A percentile compares a stretch with the other conserved stretches of the same genome.
These are phyloP conservation scores for Argyresthia albistria DNA, from an alignment of 2,888 invertebrate species.

Conservation along the genomic window DNA sequence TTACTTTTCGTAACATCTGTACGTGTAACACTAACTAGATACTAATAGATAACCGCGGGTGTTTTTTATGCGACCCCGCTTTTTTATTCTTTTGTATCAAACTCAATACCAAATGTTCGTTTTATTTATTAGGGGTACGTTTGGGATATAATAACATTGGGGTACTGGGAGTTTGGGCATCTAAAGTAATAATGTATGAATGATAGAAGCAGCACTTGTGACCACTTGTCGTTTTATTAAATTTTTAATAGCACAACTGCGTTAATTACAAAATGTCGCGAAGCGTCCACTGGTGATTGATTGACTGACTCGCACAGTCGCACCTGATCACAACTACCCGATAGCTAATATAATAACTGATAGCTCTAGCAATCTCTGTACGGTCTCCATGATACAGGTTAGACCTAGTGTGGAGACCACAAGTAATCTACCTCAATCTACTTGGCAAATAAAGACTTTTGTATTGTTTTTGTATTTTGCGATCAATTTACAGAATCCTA, in stretches of 20 bases:
- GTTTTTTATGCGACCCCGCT: slow-evolving; percentile 60
- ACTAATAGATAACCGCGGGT: slow-evolving; percentile 70
- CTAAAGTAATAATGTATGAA: slow-evolving; percentile 36
- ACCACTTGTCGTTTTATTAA: slow-evolving; percentile 56
- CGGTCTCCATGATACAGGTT: too few species aligned
- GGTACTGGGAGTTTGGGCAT: slow-evolving; percentile 10
- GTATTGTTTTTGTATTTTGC: too few species aligned
- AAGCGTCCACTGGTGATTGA: too few species aligned
- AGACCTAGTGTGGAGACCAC: too few species aligned
- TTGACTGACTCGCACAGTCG: too few species aligned
- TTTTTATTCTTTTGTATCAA: slow-evolving; percentile 59
- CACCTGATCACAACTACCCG: too few species aligned
- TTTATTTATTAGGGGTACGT: slow-evolving; percentile 55
- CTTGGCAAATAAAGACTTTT: too few species aligned
- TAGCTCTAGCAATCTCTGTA: too few species aligned
- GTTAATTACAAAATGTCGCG: too few species aligned
- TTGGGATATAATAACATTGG: slow-evolving; percentile 23
- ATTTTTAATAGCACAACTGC: slow-evolving; percentile 34
- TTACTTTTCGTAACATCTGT: slow-evolving; percentile 64
- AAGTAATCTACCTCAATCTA: too few species aligned
- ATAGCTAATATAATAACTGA: too few species aligned
- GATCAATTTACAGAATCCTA: too few species aligned
- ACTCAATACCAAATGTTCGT: slow-evolving; percentile 57
- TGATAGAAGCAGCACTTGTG: slow-evolving; percentile 56
- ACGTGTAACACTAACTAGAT: slow-evolving; percentile 64